Base-by-base conservation (phyloP, 2,888 invertebrate genomes). In the Eupithecia vulgata region DNA sequence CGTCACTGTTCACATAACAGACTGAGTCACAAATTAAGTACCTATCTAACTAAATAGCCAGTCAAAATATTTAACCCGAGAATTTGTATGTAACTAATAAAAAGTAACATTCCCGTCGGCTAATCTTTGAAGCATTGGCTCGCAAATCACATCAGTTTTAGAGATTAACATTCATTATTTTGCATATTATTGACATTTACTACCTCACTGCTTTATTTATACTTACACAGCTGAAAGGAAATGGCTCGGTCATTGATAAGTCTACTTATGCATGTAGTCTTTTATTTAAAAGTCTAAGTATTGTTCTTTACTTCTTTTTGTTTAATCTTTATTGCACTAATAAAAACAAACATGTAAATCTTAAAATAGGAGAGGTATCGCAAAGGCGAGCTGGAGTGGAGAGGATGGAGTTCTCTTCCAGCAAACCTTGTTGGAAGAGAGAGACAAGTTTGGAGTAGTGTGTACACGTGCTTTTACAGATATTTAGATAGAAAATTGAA, bases 181-280 rank as follows among this genome's bases (percentile, higher is more conserved):
- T 93, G 91, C 92, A 94, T 94, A 92, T 92, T 94, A 92, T 93
- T 92, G 94, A 94, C 94, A 89, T 93, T 94, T 94, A 94, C 93
- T 93, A 92, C 94, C 92, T 88, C 85, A 90, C 87, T 84, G 88
- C 87, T 89, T 91, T 93, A 93, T 94, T 94, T 94, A 94, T 94
- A 88, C 81, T 85, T 86, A 25, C 42, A 48, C 64, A 70, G 70
- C 61, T 42, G 34, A 70, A 5, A 10, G 13, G 3, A 25, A 25
- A 68, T 17, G 66, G 75, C 75, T 72, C 0, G 45, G n/a, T 52
- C 57, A 66, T 67, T 71, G 21, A 48, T 8, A 45, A 0, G 7
- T 45, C 45, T 64, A 42, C 5, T 30, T 30, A 30, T 3, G 30
- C 4, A 30, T 30, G 30, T 30, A 30, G 30, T 30, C 1, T 30